A percentile compares a stretch with the other conserved stretches of the same genome.
phyloP scores from a whole-genome alignment of 2,888 invertebrate species.

The Lycocerus yunnanus region DNA sequence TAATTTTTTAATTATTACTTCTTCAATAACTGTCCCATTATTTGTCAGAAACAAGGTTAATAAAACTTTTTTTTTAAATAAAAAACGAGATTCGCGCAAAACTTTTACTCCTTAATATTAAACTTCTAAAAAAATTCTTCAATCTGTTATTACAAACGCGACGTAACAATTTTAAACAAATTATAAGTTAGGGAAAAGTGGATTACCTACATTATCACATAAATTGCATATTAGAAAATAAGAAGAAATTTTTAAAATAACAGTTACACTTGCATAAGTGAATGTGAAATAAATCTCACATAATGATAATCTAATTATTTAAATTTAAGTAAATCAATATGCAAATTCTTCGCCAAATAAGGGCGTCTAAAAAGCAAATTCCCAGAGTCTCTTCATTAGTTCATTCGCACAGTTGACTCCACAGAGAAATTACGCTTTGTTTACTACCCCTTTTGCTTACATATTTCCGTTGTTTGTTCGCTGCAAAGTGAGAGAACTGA shows the following conservation, averaged over 20 bases:
- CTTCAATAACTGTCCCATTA: not conserved
- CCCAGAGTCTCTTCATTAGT: constrained; percentile 32
- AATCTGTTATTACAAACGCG: not conserved
- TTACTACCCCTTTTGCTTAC: constrained; percentile 36
- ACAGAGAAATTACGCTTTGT: constrained; percentile 31
- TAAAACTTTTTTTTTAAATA: not conserved
- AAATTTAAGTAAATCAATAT: constrained; percentile 3
- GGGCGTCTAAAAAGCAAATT: constrained; percentile 32
- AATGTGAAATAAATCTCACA: constrained; percentile 1
- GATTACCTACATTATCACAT: not conserved
- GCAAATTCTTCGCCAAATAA: constrained; percentile 31
- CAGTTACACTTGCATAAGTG: not conserved
- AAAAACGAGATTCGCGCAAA: not conserved
- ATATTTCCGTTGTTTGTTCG: constrained; percentile 34
- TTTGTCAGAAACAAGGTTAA: not conserved
- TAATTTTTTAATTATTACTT: not conserved
- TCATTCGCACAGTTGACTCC: constrained; percentile 33
- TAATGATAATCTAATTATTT: constrained; percentile 5
- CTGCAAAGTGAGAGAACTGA: constrained; percentile 28
- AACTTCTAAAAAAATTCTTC: not conserved
- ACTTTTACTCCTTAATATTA: not conserved
- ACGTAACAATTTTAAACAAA: not conserved
- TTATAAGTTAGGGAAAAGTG: not conserved
- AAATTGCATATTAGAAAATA: not conserved
- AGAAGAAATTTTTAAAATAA: not conserved